Evolutionary conservation across 2,797 vertebrate species (phyloP), one percentile per base, ranked within the genome.

Genomic region (Alfaro cultratus): DNA sequence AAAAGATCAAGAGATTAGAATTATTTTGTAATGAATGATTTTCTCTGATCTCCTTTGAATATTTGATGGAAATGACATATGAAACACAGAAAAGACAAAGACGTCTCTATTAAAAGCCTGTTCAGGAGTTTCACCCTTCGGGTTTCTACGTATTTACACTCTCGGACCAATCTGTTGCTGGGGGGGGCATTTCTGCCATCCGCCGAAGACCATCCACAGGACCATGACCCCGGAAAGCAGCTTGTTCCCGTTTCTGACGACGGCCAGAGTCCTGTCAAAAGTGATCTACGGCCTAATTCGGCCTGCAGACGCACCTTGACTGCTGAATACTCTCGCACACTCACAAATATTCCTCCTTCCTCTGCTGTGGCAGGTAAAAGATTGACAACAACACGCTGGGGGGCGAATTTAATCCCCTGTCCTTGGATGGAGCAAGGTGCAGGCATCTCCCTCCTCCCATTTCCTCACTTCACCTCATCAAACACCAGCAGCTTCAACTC

Each of bases 201-300:
- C 53, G 57, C 86, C 89, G 74, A 31, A 78, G 8, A 82, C 86
- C 21, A 87, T 88, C 89, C 89, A 72, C 82, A 80, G 74, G 79
- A 85, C 81, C 77, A 0, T 92, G 92, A 94, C 92, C 91, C 89
- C 83, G 89, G 91, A 92, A 91, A 92, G 75, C 77, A 91, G 76
- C 83, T 77, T 64, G 11, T 21, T 71, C 80, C 73, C 47, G 18
- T 45, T 31, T 39, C 79, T 70, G 82, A 90, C 83, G 86, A 89
- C 75, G 73, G 79, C 86, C 72, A 47, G 77, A 85, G 85, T 77
- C 80, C 90, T 89, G 92, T 90, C 88, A 67, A 6, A 76, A 2
- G 47, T 93, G 90, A 95, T 94, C 85, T 93, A 92, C 87, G n/a
- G 79, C 80, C 88, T 86, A 87, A 92, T 93, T 91, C 86, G 87